Conservation (phyloP, 2,797 vertebrate genomes). For the Anabacerthia variegaticeps region DNA sequence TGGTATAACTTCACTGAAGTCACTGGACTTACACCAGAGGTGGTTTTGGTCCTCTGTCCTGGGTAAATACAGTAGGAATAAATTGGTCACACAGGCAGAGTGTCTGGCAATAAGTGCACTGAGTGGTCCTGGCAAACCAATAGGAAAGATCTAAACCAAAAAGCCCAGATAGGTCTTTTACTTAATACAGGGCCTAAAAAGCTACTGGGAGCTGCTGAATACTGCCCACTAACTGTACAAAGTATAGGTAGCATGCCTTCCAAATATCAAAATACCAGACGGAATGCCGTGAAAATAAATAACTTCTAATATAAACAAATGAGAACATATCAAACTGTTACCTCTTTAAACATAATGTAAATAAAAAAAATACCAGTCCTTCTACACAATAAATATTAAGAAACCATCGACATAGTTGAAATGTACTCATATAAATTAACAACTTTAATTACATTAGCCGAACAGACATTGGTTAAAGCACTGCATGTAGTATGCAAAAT, state of each 20-base stretch:
- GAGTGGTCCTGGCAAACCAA: conserved; percentile 70
- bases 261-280: conserved; percentile 84
- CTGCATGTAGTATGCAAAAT: conserved; percentile 80
- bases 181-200: conserved; percentile 79
- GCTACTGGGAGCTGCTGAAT: conserved; percentile 83
- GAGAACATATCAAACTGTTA: conserved; percentile 85
- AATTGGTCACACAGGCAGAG: conserved; percentile 62
- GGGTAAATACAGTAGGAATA: conserved; percentile 64
- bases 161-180: conserved; percentile 77
- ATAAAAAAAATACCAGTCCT: conserved; percentile 87
- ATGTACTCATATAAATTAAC: conserved; percentile 89
- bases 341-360: conserved; percentile 86
- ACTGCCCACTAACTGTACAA: conserved; percentile 85
- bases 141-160: conserved; percentile 72
- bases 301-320: conserved; percentile 88
- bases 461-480: conserved; percentile 85
- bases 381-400: conserved; percentile 89
- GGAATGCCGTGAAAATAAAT: conserved; percentile 87
- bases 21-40: conserved; percentile 63
- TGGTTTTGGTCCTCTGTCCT: conserved; percentile 60
- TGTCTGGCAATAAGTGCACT: conserved; percentile 66
- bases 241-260: conserved; percentile 84
- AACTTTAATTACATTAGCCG: conserved; percentile 87
- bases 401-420: conserved; percentile 87
- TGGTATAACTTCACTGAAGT: conserved; percentile 69